A percentile compares a stretch with the other conserved stretches of the same genome.
Evolutionary conservation across 2,888 invertebrate species (phyloP).

Genomic region (Oxycera nigricornis): DNA sequence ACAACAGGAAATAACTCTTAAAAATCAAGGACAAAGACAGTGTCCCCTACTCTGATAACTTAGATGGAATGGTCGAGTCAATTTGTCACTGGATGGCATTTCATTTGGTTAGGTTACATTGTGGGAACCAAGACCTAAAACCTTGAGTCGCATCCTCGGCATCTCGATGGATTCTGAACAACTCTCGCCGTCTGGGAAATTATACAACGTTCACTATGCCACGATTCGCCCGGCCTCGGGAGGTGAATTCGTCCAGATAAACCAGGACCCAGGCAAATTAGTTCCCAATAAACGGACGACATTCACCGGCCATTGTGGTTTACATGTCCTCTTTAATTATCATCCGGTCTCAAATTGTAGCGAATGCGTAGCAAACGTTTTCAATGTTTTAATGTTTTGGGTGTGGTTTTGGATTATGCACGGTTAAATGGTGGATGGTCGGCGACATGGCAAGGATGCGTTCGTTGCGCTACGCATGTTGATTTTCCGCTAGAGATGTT

Average conservation of each 20-base stretch:
- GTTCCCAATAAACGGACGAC: conserved; percentile 38
- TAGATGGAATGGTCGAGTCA: conserved; percentile 6
- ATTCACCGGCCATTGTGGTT: conserved; percentile 39
- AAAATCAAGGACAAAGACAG: no score
- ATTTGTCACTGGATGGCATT: conserved; percentile 27
- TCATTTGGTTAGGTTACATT: conserved; percentile 12
- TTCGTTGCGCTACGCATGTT: not conserved
- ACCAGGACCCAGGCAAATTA: conserved; percentile 29
- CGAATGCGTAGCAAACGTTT: conserved; percentile 24
- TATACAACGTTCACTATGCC: not conserved
- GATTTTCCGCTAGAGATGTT: conserved; percentile 1
- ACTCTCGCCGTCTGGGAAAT: conserved; percentile 3
- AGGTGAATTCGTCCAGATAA: conserved; percentile 20
- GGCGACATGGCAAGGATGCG: not conserved
- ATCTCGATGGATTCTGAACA: not conserved
- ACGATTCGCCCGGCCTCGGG: conserved; percentile 1
- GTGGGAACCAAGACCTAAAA: not conserved
- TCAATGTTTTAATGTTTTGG: conserved; percentile 34
- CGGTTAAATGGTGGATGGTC: conserved; percentile 13
- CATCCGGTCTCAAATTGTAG: conserved; percentile 35
- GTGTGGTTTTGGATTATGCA: conserved; percentile 29
- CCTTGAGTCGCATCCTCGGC: not conserved
- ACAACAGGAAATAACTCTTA: no score
- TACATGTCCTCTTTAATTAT: conserved; percentile 38
- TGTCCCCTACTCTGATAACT: conserved; percentile 5